These are phyloP conservation scores for Parazoanthus atlanticus DNA, from an alignment of 92 coral and sea anemone genomes.

Conservation along the genomic window DNA sequence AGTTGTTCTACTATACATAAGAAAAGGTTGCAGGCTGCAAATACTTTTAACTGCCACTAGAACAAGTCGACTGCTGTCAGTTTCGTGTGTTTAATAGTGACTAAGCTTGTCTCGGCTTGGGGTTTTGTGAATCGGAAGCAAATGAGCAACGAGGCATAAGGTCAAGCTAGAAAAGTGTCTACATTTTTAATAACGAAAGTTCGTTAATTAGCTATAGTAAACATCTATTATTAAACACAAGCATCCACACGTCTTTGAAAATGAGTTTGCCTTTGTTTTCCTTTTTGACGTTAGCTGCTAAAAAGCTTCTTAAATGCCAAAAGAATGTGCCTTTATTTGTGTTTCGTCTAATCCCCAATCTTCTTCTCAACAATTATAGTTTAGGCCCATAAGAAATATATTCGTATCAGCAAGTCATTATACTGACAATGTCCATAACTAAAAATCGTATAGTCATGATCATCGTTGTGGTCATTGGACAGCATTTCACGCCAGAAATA, in stretches of 20 bases:
- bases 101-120: too few relatives aligned
- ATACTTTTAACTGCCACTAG: too few relatives aligned
- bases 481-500: neutral
- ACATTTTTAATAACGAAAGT: too few relatives aligned
- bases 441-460: neutral
- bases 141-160: too few relatives aligned
- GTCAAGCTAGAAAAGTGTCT: too few relatives aligned
- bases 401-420: neutral
- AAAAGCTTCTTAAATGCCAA: neutral
- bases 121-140: too few relatives aligned
- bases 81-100: too few relatives aligned
- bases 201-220: too few relatives aligned
- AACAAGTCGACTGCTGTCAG: too few relatives aligned
- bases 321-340: neutral
- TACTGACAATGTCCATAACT: too few relatives aligned
- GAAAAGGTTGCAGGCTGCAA: too few relatives aligned
- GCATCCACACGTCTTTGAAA: neutral
- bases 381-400: neutral
- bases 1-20: too few relatives aligned
- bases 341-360: slow-evolving; percentile 5
- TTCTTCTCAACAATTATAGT: neutral
- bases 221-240: neutral
- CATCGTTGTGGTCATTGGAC: neutral
- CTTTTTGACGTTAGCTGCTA: neutral
- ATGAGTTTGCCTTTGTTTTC: slow-evolving; percentile 8